Evolutionary conservation across 2,113 vertebrate genomes (phyloP), one percentile per base, ranked within the genome.

Genomic region (Indicator maculatus): DNA sequence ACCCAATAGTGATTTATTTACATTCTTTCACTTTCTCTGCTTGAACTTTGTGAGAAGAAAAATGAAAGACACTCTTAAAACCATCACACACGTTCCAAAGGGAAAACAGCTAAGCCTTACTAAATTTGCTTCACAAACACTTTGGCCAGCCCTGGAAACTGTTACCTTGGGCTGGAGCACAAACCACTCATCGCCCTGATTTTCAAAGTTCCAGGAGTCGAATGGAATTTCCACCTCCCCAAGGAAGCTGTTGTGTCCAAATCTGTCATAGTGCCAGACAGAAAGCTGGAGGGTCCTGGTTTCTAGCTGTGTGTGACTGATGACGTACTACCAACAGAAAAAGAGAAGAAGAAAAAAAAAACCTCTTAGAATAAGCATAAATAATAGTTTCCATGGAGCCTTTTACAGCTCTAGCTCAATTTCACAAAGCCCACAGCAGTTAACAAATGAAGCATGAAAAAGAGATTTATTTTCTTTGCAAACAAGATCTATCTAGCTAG

Each of bases 191-290:
- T 99, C 98, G 2, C 97, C 95, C 83, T 98, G 97, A 72, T 98
- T 98, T 96, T 99, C 98, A 36, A 99, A 99, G 97, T 99, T 98
- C 98, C 99, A 99, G 75, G 98, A 98, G 87, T 99, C 99, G 5
- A 99, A 99, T 71, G 98, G 98, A 97, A 99, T 98, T 97, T 99
- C 99, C 95, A 99, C 99, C 97, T 99, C 99, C 59, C 99, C 99
- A 39, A 99, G 98, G 97, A 99, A 99, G 95, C 97, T 99, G 97
- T 99, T 99, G 75, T 78, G 98, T 88, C 99, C 99, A 87, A 99
- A 99, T 12, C 99, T 98, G 97, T 99, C 99, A 76, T 99, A 98
- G 95, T 99, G 99, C 99, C 99, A 99, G 88, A 99, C 98, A 12
- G 99, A 99, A 73, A 99, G 97, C 97, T 99, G 98, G 26, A 99